Evolutionary conservation across 2,797 vertebrate species (phyloP).

Genomic region (Lepidocolaptes lacrymiger): DNA sequence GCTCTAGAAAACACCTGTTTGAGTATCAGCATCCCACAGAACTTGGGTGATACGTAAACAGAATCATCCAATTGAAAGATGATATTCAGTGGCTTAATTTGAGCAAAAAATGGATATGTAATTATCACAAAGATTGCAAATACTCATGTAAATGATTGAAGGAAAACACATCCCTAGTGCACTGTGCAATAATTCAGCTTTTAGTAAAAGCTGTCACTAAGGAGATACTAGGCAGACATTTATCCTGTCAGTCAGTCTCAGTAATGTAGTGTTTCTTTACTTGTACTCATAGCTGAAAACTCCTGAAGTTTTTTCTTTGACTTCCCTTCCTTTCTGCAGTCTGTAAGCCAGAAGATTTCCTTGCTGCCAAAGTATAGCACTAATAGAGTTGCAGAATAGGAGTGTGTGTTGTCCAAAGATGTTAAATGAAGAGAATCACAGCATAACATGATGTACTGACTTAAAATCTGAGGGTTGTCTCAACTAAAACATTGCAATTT

Average conservation of each 20-base stretch:
- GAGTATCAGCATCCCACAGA: neutral
- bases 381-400: neutral
- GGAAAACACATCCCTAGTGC: neutral
- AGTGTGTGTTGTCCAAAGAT: rapidly evolving
- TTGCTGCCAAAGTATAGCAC: neutral
- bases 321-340: neutral
- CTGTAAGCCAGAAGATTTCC: neutral
- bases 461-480: neutral
- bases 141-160: neutral
- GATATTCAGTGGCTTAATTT: neutral
- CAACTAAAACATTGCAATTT: neutral
- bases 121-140: neutral
- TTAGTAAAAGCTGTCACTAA: neutral
- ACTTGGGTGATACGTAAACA: neutral
- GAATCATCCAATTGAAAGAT: neutral
- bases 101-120: neutral
- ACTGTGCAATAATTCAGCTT: neutral
- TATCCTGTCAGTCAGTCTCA: neutral
- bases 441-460: neutral
- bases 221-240: neutral
- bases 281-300: neutral
- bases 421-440: neutral
- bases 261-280: neutral
- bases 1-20: neutral
- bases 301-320: neutral